Base-by-base conservation (phyloP, 1,140 invertebrate genomes). In the Calycopis cecrops region DNA sequence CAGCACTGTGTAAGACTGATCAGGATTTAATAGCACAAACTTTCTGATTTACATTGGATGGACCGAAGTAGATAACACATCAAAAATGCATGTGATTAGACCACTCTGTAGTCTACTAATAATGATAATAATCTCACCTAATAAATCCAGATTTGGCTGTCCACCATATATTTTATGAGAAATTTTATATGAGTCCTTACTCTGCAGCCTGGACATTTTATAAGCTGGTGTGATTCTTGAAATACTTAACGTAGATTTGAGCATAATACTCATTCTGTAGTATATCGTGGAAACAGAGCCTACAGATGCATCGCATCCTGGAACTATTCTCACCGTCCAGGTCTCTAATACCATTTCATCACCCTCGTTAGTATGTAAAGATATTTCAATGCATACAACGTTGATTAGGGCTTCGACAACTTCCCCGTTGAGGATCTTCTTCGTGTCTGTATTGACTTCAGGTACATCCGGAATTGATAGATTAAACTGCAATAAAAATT, bases 91-190 rank as follows among this genome's bases (percentile, higher is more conserved):
- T 28, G 8, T 7, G 9, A 9, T 16, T 47, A 17, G 16, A 16
- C 0, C 16, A 47, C 11, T 16, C 16, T 8, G 9, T 10, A 47
- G 10, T 14, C 4, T 17, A 16, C 16, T 9, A 16, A 52, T 11
- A 52, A 3, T 11, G 28, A 16, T 42, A 7, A 37, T 16, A 49
- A 48, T 57, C 66, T 62, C 38, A 84, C 83, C 80, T 62, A 86
- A 69, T 17, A 76, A 48, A 52, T 79, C 70, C 8, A 74, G 58
- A 52, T 83, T 73, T 37, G 80, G 79, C 54, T 76, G 68, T 1
- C 83, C 83, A 3, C 79, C 73, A 69, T 81, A 86, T 18, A 86
- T 83, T 69, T 76, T 81, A 55, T 86, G 78, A 12, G 66, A 80
- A 18, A 86, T 75, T 54, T 73, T 79, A 57, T 86, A 86, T 12